Evolutionary conservation across 2,888 invertebrate genomes (phyloP).

Genomic region (Apodemia duryi): DNA sequence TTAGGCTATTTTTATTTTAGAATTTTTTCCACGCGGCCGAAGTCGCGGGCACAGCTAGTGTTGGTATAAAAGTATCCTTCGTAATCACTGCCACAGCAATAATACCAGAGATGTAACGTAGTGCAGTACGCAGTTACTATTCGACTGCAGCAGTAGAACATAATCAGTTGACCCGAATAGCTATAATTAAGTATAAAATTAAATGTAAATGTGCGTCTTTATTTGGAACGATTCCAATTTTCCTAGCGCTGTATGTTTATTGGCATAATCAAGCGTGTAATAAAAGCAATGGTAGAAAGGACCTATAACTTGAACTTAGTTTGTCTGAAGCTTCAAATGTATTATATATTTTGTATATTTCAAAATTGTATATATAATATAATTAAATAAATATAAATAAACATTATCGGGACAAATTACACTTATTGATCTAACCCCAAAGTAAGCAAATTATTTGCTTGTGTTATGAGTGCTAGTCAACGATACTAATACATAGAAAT

Average conservation of each 20-base stretch:
- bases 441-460: too few species aligned
- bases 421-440: too few species aligned
- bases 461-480: too few species aligned
- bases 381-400: too few species aligned
- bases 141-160: slow-evolving; percentile 13
- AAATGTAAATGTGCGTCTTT: slow-evolving; percentile 27
- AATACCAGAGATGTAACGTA: too few species aligned
- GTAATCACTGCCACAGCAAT: too few species aligned
- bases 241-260: slow-evolving; percentile 33
- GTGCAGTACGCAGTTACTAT: neutral
- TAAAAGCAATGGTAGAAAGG: slow-evolving; percentile 27
- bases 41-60: too few species aligned
- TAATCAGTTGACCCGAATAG: slow-evolving; percentile 20
- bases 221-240: slow-evolving; percentile 36
- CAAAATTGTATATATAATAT: neutral
- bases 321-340: neutral
- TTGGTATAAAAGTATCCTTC: too few species aligned
- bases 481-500: too few species aligned
- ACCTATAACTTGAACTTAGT: slow-evolving; percentile 18
- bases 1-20: too few species aligned
- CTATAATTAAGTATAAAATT: slow-evolving; percentile 21
- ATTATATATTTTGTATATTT: neutral
- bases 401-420: too few species aligned
- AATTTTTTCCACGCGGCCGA: too few species aligned
- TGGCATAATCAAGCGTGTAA: slow-evolving; percentile 33